Conservation (phyloP, 1,140 invertebrate genomes). For the Myzus persicae region DNA sequence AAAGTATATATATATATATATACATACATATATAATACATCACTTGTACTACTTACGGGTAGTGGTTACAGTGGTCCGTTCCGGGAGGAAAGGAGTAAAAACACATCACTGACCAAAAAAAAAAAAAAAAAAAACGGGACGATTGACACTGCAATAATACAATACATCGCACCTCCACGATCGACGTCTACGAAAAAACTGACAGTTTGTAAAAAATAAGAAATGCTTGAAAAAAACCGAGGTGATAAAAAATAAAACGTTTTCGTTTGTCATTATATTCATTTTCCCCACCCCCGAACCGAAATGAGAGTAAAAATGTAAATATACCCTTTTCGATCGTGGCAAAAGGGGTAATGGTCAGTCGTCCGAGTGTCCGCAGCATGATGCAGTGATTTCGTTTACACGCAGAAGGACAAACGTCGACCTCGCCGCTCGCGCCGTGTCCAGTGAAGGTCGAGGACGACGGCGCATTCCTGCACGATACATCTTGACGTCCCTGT, state of each 20-base stretch:
- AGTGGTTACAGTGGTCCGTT: background rate
- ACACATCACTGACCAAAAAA: background rate
- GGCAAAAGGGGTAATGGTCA: background rate
- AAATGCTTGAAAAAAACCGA: background rate
- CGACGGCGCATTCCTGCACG: background rate
- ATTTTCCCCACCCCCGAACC: background rate
- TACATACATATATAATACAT: too few relatives aligned
- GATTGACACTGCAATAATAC: background rate
- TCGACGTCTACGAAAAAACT: slow-evolving; percentile 32
- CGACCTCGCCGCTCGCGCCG: background rate
- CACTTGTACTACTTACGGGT: background rate
- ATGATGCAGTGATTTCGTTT: background rate
- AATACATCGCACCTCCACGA: background rate
- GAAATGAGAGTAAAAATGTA: background rate
- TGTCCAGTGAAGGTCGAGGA: slow-evolving; percentile 20
- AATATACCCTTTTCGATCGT: background rate
- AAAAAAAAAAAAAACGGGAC: background rate
- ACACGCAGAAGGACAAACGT: background rate
- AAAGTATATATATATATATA: too few relatives aligned
- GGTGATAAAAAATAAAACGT: background rate
- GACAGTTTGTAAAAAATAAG: background rate
- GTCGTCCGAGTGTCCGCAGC: background rate
- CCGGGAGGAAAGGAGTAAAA: background rate
- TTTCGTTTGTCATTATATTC: background rate
- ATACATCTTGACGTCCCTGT: background rate